A percentile compares a stretch with the other conserved stretches of the same genome.
Conservation (phyloP, 2,113 vertebrate species). For the Atrichornis clamosus region DNA sequence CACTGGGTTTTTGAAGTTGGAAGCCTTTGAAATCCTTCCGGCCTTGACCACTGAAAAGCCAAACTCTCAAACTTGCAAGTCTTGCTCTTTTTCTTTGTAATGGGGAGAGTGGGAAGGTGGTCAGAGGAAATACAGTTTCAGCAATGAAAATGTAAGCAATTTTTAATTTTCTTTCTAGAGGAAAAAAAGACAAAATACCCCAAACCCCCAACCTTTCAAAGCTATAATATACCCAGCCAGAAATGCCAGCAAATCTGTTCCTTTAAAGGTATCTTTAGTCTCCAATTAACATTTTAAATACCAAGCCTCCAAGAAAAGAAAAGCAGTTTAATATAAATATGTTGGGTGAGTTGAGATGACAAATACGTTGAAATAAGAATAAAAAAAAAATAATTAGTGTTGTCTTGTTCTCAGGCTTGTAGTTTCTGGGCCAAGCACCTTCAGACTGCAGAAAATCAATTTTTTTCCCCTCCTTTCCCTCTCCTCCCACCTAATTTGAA, state of each 20-base stretch:
- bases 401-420: background rate
- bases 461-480: background rate
- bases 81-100: background rate
- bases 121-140: background rate
- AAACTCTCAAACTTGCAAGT: background rate
- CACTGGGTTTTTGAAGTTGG: background rate
- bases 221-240: background rate
- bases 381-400: background rate
- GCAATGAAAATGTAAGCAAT: background rate
- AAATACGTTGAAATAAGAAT: background rate
- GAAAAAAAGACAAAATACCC: background rate
- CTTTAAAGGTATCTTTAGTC: background rate
- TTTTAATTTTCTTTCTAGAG: background rate
- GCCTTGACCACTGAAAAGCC: conserved; percentile 37
- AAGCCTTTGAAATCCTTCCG: conserved; percentile 28
- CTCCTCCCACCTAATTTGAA: background rate
- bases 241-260: background rate
- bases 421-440: background rate
- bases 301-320: background rate
- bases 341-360: background rate
- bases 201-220: background rate
- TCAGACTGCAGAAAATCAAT: background rate
- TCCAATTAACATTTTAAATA: conserved; percentile 10
- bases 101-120: background rate
- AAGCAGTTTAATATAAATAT: background rate